Evolutionary conservation across 23 tunicate species (phyloP).

Genomic region (Corella eumyota): DNA sequence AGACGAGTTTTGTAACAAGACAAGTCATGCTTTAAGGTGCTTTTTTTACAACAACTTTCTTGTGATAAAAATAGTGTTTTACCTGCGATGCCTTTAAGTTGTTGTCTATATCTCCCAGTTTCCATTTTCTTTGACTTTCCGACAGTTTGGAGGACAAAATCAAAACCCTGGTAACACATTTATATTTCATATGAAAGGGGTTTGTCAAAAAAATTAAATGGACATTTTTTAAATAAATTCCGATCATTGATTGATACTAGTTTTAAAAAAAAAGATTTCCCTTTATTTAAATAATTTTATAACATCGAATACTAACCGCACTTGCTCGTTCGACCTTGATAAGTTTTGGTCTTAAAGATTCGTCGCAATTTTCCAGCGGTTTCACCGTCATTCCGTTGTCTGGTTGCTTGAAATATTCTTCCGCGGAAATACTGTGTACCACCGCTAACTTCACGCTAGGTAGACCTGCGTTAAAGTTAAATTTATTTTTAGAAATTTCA

Average conservation of each 20-base stretch:
- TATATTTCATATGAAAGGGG: no score
- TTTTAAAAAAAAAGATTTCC: no score
- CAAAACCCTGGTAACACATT: conserved; percentile 43
- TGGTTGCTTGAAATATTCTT: conserved; percentile 44
- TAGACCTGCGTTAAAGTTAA: conserved; percentile 49
- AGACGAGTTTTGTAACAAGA: no score
- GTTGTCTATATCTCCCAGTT: conserved; percentile 39
- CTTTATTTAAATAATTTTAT: background rate
- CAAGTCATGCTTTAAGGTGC: no score
- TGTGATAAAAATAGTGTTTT: no score
- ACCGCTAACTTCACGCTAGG: conserved; percentile 48
- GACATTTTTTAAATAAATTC: no score
- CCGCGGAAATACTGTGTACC: conserved; percentile 31
- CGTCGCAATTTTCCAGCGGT: conserved; percentile 23
- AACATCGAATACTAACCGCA: background rate
- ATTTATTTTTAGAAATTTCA: background rate
- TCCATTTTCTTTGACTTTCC: conserved; percentile 36
- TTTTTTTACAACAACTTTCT: no score
- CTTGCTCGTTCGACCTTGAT: conserved; percentile 15
- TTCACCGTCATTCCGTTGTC: conserved; percentile 77
- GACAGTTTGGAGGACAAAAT: conserved; percentile 62
- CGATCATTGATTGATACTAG: no score
- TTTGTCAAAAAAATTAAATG: no score
- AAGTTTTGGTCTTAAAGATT: conserved; percentile 45
- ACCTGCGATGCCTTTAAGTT: conserved; percentile 57